phyloP scores from a whole-genome alignment of 2,797 vertebrate genomes.

The Fratercula arctica region DNA sequence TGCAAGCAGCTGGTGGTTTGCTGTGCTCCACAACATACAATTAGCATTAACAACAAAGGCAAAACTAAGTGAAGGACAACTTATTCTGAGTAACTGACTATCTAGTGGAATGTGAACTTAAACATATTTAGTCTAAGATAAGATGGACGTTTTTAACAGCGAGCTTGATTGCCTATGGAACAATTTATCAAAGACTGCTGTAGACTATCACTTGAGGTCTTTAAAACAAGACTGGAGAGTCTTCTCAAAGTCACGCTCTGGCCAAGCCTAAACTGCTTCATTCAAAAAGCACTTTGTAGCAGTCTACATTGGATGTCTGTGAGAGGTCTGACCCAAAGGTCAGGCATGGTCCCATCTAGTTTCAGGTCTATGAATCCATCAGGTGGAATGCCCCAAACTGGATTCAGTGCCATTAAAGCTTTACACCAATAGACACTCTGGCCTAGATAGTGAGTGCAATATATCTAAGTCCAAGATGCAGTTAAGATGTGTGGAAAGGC shows the following conservation, averaged over 20 bases:
- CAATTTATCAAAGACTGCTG: neutral
- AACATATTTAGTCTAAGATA: neutral
- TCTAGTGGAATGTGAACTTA: neutral
- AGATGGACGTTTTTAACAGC: neutral
- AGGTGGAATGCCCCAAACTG: neutral
- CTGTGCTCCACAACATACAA: neutral
- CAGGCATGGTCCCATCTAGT: neutral
- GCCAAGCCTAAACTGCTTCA: neutral
- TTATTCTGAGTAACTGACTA: neutral
- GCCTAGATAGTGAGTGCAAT: neutral
- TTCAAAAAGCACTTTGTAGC: neutral
- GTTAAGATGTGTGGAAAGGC: neutral
- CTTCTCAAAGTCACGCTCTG: neutral
- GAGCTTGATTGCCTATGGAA: neutral
- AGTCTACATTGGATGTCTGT: neutral
- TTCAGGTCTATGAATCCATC: neutral
- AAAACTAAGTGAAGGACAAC: neutral
- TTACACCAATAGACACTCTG: neutral
- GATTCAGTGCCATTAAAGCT: neutral
- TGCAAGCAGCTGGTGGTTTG: neutral
- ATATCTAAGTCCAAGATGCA: neutral
- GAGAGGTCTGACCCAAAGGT: neutral
- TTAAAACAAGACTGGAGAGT: neutral
- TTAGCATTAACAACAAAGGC: neutral
- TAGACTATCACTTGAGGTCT: neutral